These are phyloP conservation scores for Corythaeola cristata DNA, from an alignment of 2,113 vertebrate genomes.

Conservation along the genomic window DNA sequence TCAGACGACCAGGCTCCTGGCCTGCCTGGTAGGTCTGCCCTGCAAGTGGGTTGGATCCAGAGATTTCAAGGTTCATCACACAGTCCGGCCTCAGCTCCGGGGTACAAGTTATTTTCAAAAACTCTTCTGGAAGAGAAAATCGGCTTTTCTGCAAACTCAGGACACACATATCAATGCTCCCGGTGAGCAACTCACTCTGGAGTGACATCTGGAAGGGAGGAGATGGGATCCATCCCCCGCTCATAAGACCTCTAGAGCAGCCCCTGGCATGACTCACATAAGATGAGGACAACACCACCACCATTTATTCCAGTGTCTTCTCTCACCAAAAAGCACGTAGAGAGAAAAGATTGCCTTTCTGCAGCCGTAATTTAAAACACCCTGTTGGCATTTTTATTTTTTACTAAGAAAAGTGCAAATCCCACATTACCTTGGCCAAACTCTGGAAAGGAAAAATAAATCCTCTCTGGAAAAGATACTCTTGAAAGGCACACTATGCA, in stretches of 20 bases:
- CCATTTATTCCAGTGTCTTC: not conserved
- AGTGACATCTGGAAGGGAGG: not conserved
- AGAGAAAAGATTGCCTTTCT: not conserved
- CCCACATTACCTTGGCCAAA: not conserved
- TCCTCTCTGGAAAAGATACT: not conserved
- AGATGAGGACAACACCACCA: not conserved
- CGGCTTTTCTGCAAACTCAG: not conserved
- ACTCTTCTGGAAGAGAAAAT: not conserved
- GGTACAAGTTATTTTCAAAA: not conserved
- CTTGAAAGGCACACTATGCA: not conserved
- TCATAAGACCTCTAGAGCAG: not conserved
- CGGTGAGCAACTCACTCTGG: not conserved
- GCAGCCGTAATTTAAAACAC: not conserved
- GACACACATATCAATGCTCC: not conserved
- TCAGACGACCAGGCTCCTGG: not conserved
- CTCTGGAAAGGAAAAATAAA: not conserved
- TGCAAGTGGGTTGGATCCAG: not conserved
- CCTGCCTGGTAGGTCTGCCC: not conserved
- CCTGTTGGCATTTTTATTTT: not conserved
- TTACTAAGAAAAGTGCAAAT: not conserved
- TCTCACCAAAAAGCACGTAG: not conserved
- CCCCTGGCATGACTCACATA: not conserved
- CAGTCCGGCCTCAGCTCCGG: not conserved
- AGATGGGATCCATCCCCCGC: not conserved
- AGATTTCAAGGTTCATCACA: not conserved